These are phyloP conservation scores for Drosophila eugracilis DNA, from an alignment of 1,140 invertebrate species.

Conservation along the genomic window DNA sequence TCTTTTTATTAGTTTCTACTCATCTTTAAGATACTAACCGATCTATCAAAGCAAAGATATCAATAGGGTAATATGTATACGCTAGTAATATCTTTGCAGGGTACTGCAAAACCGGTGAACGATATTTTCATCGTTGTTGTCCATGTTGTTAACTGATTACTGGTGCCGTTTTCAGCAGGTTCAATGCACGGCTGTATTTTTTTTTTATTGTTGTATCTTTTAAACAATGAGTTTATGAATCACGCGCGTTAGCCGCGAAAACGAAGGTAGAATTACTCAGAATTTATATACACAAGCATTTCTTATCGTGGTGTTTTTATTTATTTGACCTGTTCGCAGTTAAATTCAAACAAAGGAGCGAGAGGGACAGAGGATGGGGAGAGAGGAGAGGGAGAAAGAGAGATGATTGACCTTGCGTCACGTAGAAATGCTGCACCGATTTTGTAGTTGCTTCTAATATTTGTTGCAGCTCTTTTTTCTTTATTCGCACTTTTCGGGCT, in stretches of 20 bases:
- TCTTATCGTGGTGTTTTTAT: constrained; percentile 44
- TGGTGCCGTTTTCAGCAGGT: constrained; percentile 58
- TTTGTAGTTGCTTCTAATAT: no score
- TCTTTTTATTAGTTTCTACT: no score
- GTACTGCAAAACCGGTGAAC: constrained; percentile 6
- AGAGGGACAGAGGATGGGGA: not conserved
- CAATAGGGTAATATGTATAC: no score
- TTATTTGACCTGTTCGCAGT: constrained; percentile 78
- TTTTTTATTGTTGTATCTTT: constrained; percentile 15
- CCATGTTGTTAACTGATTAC: constrained; percentile 33
- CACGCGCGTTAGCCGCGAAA: constrained; percentile 71
- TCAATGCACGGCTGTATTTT: constrained; percentile 63
- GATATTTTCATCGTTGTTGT: constrained; percentile 37
- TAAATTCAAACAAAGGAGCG: constrained; percentile 43
- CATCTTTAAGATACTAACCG: no score
- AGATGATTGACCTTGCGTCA: constrained; percentile 74
- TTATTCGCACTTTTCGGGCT: constrained; percentile 26
- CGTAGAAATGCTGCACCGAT: constrained; percentile 49
- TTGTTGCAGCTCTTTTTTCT: not conserved
- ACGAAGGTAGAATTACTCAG: constrained; percentile 59
- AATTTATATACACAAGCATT: constrained; percentile 57
- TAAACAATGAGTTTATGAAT: constrained; percentile 63
- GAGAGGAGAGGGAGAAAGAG: constrained; percentile 6
- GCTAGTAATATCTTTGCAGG: not conserved
- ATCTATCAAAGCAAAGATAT: no score